phyloP scores from a whole-genome alignment of 2,888 invertebrate genomes.

The Cataglyphis altisquamis region DNA sequence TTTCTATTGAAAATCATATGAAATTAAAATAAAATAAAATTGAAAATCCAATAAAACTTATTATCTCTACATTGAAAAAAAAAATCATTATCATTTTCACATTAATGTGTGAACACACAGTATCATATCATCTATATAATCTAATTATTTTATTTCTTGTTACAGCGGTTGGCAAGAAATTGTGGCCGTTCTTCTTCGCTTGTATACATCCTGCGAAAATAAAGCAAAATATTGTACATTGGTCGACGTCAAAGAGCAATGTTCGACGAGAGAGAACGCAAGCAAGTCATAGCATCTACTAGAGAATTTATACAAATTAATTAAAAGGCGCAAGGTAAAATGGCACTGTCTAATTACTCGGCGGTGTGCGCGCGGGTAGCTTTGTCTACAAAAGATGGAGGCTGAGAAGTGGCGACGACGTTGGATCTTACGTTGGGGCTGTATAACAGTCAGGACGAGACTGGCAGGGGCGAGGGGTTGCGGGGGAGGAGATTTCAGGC shows the following conservation, averaged over 20 bases:
- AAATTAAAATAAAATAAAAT: background rate
- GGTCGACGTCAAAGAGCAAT: background rate
- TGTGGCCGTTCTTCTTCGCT: background rate
- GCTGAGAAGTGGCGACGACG: conserved; percentile 59
- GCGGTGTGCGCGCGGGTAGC: conserved; percentile 54
- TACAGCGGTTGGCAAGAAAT: background rate
- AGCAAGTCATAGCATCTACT: conserved; percentile 21
- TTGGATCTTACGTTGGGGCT: conserved; percentile 59
- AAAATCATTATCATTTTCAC: background rate
- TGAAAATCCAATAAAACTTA: background rate
- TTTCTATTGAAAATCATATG: background rate
- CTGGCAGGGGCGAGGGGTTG: conserved; percentile 60
- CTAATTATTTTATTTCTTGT: background rate
- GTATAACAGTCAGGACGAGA: conserved; percentile 57
- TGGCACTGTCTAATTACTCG: conserved; percentile 79
- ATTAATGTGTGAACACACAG: background rate
- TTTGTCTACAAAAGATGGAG: conserved; percentile 65
- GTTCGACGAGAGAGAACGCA: background rate
- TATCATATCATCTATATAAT: background rate
- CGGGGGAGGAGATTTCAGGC: conserved; percentile 76
- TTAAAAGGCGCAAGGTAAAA: conserved; percentile 77
- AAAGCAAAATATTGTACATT: background rate
- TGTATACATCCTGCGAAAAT: background rate
- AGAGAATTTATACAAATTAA: conserved; percentile 78
- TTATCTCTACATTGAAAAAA: background rate